These are phyloP conservation scores for Andricus grossulariae DNA, from an alignment of 1,140 invertebrate species.

Conservation along the genomic window DNA sequence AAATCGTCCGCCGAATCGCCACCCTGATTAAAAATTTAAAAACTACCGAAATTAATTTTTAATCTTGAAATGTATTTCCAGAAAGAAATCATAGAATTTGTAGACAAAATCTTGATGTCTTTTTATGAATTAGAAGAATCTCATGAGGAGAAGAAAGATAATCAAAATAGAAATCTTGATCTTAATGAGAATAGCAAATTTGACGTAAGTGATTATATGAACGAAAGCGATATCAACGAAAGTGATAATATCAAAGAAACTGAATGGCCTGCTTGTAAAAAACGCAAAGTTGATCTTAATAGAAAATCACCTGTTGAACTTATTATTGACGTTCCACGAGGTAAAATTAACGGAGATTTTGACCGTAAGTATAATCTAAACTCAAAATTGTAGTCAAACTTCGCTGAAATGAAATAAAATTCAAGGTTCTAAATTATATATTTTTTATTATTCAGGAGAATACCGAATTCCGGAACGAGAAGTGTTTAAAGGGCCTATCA, in stretches of 20 bases:
- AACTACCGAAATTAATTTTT: too few relatives aligned
- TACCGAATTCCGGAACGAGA: neutral
- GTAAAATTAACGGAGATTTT: slow-evolving; percentile 9
- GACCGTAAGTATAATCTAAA: neutral
- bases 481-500: slow-evolving; percentile 28
- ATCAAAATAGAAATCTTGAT: too few relatives aligned
- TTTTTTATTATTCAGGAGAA: neutral
- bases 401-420: neutral
- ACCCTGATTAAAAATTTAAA: too few relatives aligned
- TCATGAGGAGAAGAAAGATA: neutral
- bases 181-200: neutral
- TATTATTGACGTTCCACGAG: neutral
- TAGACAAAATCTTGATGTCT: slow-evolving; percentile 55
- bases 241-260: slow-evolving; percentile 15
- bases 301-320: slow-evolving; percentile 24
- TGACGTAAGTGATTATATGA: neutral
- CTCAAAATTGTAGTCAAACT: neutral
- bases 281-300: slow-evolving; percentile 51
- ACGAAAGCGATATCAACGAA: neutral
- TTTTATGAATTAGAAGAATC: slow-evolving; percentile 61
- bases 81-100: slow-evolving; percentile 51
- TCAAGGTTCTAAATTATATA: neutral
- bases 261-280: slow-evolving; percentile 56
- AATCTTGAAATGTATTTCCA: slow-evolving; percentile 34
- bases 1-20: too few relatives aligned